A percentile compares a stretch with the other conserved stretches of the same genome.
Evolutionary conservation across 2,797 vertebrate species (phyloP).

Genomic region (Malurus leucopterus): DNA sequence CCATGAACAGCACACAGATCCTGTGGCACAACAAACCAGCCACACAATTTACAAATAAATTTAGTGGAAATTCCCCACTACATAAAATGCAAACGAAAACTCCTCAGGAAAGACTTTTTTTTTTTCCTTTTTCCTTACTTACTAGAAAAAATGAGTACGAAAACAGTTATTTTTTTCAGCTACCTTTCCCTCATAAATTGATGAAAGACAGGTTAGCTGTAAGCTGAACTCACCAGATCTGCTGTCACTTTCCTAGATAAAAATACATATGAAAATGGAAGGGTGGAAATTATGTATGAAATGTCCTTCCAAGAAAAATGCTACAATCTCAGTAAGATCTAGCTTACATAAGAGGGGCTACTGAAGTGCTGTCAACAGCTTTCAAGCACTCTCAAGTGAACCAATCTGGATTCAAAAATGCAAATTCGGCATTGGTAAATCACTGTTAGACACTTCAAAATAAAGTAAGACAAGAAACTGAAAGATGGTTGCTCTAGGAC

Average conservation of each 20-base stretch:
- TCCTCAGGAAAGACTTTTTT: background rate
- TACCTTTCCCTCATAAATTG: background rate
- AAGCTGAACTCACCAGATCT: background rate
- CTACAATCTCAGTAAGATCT: background rate
- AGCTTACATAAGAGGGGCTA: slow-evolving; percentile 16
- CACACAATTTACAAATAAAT: background rate
- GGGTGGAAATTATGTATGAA: background rate
- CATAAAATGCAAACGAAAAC: background rate
- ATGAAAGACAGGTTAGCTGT: background rate
- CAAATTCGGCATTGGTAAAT: background rate
- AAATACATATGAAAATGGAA: slow-evolving; percentile 6
- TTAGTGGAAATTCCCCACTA: background rate
- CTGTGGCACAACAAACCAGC: background rate
- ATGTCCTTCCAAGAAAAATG: slow-evolving; percentile 29
- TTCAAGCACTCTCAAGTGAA: slow-evolving; percentile 22
- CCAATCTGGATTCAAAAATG: background rate
- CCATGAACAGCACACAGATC: background rate
- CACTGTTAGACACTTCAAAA: background rate
- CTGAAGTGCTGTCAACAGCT: slow-evolving; percentile 35
- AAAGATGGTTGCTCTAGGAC: background rate
- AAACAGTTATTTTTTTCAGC: background rate
- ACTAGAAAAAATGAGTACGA: background rate
- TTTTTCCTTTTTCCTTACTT: background rate
- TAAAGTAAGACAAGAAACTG: background rate
- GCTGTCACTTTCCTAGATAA: background rate